Conservation (phyloP, 35 echinoderm and acorn worm species). For the Ophioderma brevispina region DNA sequence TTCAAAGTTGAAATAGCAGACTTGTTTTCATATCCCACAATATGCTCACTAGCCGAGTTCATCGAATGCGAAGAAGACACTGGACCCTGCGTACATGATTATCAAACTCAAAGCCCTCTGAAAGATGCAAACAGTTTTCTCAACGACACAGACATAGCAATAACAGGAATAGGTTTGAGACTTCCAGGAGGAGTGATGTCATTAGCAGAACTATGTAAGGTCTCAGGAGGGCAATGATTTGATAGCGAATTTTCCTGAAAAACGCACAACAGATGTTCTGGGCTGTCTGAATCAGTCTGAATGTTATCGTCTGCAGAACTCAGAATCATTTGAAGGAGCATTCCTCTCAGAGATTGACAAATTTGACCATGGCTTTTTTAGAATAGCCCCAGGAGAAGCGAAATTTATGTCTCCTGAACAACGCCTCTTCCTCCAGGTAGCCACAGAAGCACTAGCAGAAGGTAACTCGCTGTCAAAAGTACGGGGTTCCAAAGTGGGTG, state of each 20-base stretch:
- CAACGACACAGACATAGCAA: neutral
- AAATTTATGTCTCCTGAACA: neutral
- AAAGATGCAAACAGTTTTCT: neutral
- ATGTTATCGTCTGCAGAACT: neutral
- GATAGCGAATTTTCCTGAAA: neutral
- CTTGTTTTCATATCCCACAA: conserved; percentile 16
- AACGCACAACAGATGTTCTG: neutral
- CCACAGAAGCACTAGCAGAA: neutral
- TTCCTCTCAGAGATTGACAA: neutral
- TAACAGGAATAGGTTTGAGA: neutral
- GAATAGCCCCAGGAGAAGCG: neutral
- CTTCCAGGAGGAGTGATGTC: neutral
- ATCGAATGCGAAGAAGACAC: neutral
- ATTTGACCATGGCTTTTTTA: neutral
- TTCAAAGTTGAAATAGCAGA: conserved; percentile 8
- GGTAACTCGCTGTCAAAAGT: neutral
- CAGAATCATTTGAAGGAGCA: neutral
- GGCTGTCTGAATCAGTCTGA: neutral
- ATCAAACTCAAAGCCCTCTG: neutral
- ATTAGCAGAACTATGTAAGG: neutral
- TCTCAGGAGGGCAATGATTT: neutral
- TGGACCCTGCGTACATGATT: neutral
- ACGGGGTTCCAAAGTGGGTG: neutral
- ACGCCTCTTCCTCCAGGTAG: neutral
- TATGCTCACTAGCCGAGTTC: neutral